phyloP scores from a whole-genome alignment of 2,797 vertebrate species.

The Brotogeris chrysoptera region DNA sequence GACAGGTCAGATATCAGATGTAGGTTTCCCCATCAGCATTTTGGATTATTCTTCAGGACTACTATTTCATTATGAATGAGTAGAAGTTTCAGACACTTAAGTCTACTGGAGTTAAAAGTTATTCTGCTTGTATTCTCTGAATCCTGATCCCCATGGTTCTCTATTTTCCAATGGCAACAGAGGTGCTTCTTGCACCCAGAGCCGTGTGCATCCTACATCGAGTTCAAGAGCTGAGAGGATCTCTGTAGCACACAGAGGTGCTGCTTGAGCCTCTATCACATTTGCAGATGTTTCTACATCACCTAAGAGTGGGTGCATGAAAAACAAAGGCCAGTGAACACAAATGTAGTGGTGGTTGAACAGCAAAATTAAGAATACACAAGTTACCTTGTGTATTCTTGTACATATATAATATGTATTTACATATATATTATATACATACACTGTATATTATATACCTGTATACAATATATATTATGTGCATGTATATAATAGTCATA shows the following conservation, averaged over 20 bases:
- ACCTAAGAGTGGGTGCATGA: neutral
- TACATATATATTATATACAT: neutral
- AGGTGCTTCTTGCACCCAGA: neutral
- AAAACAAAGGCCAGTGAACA: neutral
- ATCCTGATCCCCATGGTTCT: neutral
- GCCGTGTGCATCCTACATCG: neutral
- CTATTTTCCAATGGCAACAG: neutral
- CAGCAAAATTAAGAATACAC: neutral
- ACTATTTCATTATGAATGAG: neutral
- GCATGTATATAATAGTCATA: neutral
- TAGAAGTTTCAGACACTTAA: neutral
- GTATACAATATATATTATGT: neutral
- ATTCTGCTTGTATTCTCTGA: neutral
- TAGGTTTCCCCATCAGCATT: neutral
- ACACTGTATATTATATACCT: accelerated
- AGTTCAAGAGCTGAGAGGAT: neutral
- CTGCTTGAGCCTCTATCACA: neutral
- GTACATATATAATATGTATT: neutral
- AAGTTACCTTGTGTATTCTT: neutral
- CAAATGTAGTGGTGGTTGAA: neutral
- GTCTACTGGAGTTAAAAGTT: neutral
- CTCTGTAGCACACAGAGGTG: neutral
- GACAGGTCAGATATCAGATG: neutral
- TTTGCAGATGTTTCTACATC: neutral
- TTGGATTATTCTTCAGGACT: neutral